Conservation (phyloP, 2,797 vertebrate species). For the Pterois miles region DNA sequence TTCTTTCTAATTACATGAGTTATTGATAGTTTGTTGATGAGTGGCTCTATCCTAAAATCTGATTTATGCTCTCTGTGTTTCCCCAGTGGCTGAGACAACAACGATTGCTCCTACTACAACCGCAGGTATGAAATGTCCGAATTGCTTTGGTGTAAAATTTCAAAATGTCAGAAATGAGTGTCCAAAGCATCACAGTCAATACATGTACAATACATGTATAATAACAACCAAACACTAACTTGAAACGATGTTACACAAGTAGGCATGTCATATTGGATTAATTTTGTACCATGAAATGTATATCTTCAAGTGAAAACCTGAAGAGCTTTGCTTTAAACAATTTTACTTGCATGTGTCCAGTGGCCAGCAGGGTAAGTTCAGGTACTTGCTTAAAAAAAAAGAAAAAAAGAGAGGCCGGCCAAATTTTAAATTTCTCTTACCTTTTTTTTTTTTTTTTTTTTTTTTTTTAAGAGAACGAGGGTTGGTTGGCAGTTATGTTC, state of each 20-base stretch:
- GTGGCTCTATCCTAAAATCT: slow-evolving; percentile 50
- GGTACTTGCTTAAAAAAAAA: slow-evolving; percentile 5
- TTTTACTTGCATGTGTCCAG: slow-evolving; percentile 10
- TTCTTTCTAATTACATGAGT: slow-evolving; percentile 55
- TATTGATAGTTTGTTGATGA: slow-evolving; percentile 53
- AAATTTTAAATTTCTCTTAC: background rate
- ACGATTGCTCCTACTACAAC: slow-evolving; percentile 75
- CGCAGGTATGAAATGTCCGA: slow-evolving; percentile 64
- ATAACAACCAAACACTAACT: background rate
- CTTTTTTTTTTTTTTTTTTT: no score
- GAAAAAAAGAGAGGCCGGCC: background rate
- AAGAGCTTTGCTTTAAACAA: background rate
- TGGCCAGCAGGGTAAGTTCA: slow-evolving; percentile 9
- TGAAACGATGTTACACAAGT: background rate
- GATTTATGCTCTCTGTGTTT: slow-evolving; percentile 54
- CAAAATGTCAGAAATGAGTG: background rate
- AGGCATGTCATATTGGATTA: background rate
- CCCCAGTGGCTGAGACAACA: slow-evolving; percentile 77
- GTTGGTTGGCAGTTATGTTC: no score
- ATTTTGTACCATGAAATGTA: background rate
- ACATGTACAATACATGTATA: background rate
- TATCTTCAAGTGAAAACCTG: background rate
- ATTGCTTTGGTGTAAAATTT: slow-evolving; percentile 26
- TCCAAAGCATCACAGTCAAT: background rate
- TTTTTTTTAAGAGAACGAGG: no score